A percentile compares a stretch with the other conserved stretches of the same genome.
These are phyloP conservation scores for Pseudomyrmex cubaensis DNA, from an alignment of 1,140 invertebrate species.

Conservation along the genomic window DNA sequence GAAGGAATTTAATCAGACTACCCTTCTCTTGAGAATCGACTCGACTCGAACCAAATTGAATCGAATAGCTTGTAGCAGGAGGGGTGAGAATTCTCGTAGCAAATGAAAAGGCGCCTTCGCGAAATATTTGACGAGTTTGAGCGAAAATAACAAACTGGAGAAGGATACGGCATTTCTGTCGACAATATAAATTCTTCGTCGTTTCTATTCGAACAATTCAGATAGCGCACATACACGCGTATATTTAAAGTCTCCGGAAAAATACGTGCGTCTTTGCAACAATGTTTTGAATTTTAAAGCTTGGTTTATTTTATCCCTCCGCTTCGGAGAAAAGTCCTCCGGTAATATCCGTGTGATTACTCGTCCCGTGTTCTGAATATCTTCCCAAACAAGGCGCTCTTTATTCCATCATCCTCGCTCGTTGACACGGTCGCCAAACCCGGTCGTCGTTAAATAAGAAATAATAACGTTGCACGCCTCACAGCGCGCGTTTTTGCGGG, in stretches of 20 bases:
- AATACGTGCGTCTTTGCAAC: no score
- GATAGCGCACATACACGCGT: neutral
- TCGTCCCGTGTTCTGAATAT: conserved; percentile 4
- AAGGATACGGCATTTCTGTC: neutral
- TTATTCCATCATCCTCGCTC: conserved; percentile 20
- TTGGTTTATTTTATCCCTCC: conserved; percentile 9
- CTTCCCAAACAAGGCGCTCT: neutral
- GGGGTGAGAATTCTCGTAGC: conserved; percentile 39
- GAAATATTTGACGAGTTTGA: conserved; percentile 63
- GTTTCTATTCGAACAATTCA: neutral
- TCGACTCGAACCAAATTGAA: conserved; percentile 64
- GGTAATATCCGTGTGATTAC: conserved; percentile 19
- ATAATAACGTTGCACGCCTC: conserved; percentile 13
- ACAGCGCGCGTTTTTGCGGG: conserved; percentile 34
- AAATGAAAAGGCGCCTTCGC: conserved; percentile 39
- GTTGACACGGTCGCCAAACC: conserved; percentile 8
- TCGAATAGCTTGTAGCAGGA: conserved; percentile 56
- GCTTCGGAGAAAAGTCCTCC: neutral
- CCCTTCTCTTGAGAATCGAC: conserved; percentile 62
- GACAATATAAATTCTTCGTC: conserved; percentile 15
- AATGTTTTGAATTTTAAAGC: conserved; percentile 2
- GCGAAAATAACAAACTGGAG: conserved; percentile 37
- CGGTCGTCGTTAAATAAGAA: conserved; percentile 31
- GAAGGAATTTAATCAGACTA: conserved; percentile 72
- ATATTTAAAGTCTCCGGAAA: neutral